Evolutionary conservation across 2,797 vertebrate species (phyloP).

Genomic region (Pangasius sanitwongsei): DNA sequence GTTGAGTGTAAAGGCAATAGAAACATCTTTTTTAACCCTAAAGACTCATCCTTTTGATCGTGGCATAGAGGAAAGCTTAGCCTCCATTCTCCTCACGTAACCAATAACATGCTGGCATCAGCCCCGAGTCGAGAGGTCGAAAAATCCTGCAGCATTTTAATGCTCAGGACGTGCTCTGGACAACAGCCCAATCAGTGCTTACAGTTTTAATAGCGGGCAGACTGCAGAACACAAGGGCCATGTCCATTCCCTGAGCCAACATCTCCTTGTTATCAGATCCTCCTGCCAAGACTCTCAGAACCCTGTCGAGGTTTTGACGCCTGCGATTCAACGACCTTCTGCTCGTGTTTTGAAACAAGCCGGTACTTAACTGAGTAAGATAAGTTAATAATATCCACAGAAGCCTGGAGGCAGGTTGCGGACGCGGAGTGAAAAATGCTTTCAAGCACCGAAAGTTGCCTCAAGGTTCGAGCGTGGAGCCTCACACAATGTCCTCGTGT

Average conservation of each 20-base stretch:
- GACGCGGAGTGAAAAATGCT: background rate
- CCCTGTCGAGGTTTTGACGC: constrained; percentile 20
- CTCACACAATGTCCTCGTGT: background rate
- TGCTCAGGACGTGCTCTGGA: constrained; percentile 67
- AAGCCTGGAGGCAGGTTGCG: background rate
- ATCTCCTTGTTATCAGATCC: constrained; percentile 54
- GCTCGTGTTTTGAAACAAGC: background rate
- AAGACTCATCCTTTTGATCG: background rate
- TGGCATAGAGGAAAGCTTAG: background rate
- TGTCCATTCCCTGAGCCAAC: constrained; percentile 59
- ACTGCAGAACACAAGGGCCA: constrained; percentile 53
- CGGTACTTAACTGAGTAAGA: too few species aligned
- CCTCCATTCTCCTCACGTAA: constrained; percentile 50
- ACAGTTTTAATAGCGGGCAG: constrained; percentile 70
- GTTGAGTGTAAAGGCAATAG: background rate
- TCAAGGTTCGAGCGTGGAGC: background rate
- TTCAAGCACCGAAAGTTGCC: background rate
- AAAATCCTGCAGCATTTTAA: constrained; percentile 47
- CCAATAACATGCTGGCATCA: constrained; percentile 47
- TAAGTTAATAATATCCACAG: constrained; percentile 1
- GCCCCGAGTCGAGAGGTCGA: constrained; percentile 43
- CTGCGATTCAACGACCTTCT: constrained; percentile 12
- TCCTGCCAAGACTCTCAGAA: constrained; percentile 35
- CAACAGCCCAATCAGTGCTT: constrained; percentile 62
- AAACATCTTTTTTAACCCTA: background rate